Evolutionary conservation across 2,797 vertebrate species (phyloP).

Genomic region (Urocyon cinereoargenteus): DNA sequence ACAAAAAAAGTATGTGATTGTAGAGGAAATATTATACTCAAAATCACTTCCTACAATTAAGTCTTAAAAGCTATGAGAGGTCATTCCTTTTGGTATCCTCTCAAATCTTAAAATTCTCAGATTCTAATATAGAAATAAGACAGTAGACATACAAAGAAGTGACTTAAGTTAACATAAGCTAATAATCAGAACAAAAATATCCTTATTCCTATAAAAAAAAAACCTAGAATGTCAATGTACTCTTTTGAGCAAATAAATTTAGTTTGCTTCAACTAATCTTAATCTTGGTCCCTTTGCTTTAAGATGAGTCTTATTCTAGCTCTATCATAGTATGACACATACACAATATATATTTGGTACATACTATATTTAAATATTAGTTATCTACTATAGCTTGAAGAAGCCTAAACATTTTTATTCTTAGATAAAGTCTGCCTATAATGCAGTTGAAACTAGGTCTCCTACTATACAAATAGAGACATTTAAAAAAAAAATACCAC

Average conservation of each 20-base stretch:
- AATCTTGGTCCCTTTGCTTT: neutral
- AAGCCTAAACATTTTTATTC: neutral
- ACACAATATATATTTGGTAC: neutral
- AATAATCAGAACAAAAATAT: slow-evolving; percentile 1
- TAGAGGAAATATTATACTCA: neutral
- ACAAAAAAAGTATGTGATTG: neutral
- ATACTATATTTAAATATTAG: neutral
- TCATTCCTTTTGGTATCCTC: neutral
- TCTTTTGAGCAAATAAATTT: neutral
- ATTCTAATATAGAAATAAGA: neutral
- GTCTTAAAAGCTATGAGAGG: slow-evolving; percentile 4
- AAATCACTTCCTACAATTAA: neutral
- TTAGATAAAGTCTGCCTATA: neutral
- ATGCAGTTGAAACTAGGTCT: neutral
- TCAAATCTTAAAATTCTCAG: neutral
- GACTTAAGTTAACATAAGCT: neutral
- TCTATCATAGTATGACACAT: neutral
- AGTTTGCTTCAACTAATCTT: slow-evolving; percentile 5
- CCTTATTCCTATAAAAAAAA: neutral
- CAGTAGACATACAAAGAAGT: neutral
- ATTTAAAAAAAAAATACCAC: neutral
- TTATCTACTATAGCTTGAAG: neutral
- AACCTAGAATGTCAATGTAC: neutral
- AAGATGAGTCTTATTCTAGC: neutral
- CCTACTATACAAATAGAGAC: neutral